Base-by-base conservation (phyloP, 1,140 invertebrate genomes). In the Leptinotarsa defecta region DNA sequence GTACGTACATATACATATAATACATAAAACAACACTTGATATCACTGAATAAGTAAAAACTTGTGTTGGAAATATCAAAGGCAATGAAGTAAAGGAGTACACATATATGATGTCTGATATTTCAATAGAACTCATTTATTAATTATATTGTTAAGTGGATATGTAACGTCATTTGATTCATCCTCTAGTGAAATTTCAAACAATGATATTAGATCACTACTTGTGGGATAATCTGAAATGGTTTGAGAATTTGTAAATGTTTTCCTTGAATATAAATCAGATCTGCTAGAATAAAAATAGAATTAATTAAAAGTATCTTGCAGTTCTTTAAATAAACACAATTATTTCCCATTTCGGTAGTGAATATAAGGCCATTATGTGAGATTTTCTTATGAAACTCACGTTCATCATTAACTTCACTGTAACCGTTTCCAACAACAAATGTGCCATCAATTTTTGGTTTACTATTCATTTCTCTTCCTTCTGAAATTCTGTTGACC, bases 401-500 rank as follows among this genome's bases (percentile, higher is more conserved):
- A 17, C 52, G 13, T 17, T 57, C n/a, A 17, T 57, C 52, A 57
- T n/a, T n/a, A 57, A 57, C 52, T 57, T 57, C 17, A 17, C 52
- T 57, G n/a, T 57, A 57, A 57, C 52, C 52, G 4, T 15, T 57
- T 57, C 52, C 52, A 17, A 17, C n/a, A n/a, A 57, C n/a, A n/a
- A 17, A 17, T 57, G n/a, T 57, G 13, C n/a, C n/a, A 57, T 57
- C 52, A 17, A n/a, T 4, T n/a, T 15, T 57, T 17, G 52, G n/a
- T 6, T 57, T 4, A 57, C 0, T n/a, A 17, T 57, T 74, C 52
- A 48, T 20, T 68, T 74, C 64, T 74, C 72, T 67, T 67, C 34
- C 64, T 62, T 65, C 62, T 48, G 64, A 67, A 74, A 74, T 74
- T 73, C 62, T 74, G 34, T 74, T 74, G 19, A 64, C 17, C 11